Evolutionary conservation across 2,113 vertebrate genomes (phyloP).

Genomic region (Caranx ignobilis): DNA sequence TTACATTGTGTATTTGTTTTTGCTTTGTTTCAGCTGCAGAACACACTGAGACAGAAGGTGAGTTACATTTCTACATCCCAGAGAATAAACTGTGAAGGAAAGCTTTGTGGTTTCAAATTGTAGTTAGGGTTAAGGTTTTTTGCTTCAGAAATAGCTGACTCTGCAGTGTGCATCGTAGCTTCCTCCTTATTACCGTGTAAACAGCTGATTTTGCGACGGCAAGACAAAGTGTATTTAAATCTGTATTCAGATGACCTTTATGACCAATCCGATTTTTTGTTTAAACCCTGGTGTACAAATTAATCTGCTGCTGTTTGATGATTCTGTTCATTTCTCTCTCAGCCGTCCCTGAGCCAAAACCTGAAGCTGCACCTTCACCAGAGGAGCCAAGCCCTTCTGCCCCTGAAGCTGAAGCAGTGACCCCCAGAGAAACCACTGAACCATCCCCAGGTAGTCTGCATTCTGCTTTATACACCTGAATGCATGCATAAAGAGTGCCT

Average conservation of each 20-base stretch:
- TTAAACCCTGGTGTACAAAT: neutral
- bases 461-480: neutral
- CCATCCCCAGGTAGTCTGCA: slow-evolving; percentile 65
- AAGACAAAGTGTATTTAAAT: neutral
- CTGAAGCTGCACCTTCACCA: slow-evolving; percentile 26
- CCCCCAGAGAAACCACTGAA: slow-evolving; percentile 52
- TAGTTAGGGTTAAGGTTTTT: neutral
- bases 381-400: slow-evolving; percentile 41
- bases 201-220: neutral
- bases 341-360: slow-evolving; percentile 51
- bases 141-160: slow-evolving; percentile 39
- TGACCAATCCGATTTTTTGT: no score
- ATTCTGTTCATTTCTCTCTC: slow-evolving; percentile 18
- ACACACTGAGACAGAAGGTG: slow-evolving; percentile 28
- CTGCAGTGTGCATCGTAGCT: neutral
- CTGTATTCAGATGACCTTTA: neutral
- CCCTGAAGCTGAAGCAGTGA: slow-evolving; percentile 28
- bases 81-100: neutral
- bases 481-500: slow-evolving; percentile 21
- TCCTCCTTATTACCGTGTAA: slow-evolving; percentile 27
- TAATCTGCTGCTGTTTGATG: neutral
- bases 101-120: neutral
- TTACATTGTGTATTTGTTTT: neutral
- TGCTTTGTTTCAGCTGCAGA: slow-evolving; percentile 34
- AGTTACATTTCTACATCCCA: slow-evolving; percentile 5